phyloP scores from a whole-genome alignment of 2,797 vertebrate species.

The Argentina silus region DNA sequence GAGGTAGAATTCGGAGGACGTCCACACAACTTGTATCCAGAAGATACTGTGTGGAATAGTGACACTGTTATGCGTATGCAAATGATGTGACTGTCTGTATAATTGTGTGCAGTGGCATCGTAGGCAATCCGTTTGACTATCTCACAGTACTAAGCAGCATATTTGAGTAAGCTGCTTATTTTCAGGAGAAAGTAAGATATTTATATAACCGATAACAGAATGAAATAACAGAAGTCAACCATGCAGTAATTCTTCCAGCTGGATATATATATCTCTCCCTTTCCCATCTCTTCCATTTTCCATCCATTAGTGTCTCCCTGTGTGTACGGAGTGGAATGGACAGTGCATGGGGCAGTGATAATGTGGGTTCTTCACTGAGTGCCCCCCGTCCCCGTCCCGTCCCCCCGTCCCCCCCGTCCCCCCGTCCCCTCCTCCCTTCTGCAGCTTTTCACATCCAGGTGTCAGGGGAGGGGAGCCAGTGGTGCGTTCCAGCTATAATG shows the following conservation, averaged over 20 bases:
- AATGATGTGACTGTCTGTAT: no score
- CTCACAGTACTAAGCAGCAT: no score
- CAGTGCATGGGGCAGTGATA: constrained; percentile 45
- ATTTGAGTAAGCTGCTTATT: neutral
- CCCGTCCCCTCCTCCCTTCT: constrained; percentile 23
- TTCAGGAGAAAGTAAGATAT: neutral
- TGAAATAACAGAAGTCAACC: neutral
- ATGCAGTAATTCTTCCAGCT: neutral
- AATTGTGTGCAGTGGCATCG: no score
- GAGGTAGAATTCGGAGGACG: no score
- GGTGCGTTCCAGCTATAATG: constrained; percentile 36
- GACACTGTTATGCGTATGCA: no score
- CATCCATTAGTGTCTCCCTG: constrained; percentile 8
- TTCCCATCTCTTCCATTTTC: neutral
- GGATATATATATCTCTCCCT: neutral
- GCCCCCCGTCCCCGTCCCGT: no score
- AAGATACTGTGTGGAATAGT: no score
- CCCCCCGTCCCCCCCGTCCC: constrained; percentile 16
- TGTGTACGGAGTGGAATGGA: neutral
- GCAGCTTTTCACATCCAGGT: constrained; percentile 60
- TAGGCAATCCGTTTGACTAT: no score
- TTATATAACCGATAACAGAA: neutral
- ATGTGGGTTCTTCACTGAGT: constrained; percentile 24
- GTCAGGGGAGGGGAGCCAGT: constrained; percentile 32
- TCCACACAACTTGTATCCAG: no score